phyloP scores from a whole-genome alignment of 2,888 invertebrate genomes.

The Lasius platythorax region DNA sequence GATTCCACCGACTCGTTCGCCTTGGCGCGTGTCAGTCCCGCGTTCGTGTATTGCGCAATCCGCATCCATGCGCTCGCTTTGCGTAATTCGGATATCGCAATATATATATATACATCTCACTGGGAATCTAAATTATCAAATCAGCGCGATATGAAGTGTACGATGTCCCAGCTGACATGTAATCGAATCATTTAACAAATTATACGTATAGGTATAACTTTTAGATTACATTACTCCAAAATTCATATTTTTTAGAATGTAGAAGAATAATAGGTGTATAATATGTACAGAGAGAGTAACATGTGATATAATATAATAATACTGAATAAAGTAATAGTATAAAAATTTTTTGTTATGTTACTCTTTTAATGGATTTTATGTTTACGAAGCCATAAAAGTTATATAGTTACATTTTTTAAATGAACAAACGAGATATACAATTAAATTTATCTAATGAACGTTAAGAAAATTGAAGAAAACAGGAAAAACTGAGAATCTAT shows the following conservation, averaged over 20 bases:
- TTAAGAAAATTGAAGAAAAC: neutral
- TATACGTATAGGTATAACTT: neutral
- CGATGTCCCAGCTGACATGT: neutral
- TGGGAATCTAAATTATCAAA: slow-evolving; percentile 50
- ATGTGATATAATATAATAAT: neutral
- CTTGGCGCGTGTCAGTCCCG: slow-evolving; percentile 41
- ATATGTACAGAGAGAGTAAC: neutral
- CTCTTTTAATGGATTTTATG: neutral
- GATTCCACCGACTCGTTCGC: slow-evolving; percentile 21
- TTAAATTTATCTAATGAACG: slow-evolving; percentile 10
- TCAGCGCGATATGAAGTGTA: slow-evolving; percentile 24
- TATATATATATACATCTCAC: slow-evolving; percentile 13
- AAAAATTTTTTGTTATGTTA: neutral
- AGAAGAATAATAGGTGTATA: neutral
- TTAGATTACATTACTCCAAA: neutral
- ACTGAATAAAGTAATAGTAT: too few species aligned
- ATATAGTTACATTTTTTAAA: neutral
- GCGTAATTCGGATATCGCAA: slow-evolving; percentile 13
- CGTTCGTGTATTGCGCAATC: slow-evolving; percentile 43
- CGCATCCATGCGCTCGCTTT: neutral
- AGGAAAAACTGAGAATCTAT: neutral
- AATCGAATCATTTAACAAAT: neutral
- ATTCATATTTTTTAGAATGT: neutral
- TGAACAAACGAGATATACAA: neutral
- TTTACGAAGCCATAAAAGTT: neutral